Evolutionary conservation across 2,888 invertebrate species (phyloP).

Genomic region (Cotesia congregata): DNA sequence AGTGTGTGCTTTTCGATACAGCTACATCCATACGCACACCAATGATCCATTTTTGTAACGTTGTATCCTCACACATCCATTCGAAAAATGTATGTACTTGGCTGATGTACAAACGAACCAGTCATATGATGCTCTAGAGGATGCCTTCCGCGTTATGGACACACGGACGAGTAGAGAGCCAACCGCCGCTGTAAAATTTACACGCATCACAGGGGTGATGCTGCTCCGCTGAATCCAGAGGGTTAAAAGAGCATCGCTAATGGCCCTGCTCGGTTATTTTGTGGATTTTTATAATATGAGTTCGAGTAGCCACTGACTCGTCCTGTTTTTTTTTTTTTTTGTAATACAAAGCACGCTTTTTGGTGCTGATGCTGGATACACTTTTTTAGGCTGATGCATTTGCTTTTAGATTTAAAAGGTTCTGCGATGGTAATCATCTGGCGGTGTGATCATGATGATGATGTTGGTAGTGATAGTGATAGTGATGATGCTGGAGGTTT

Average conservation of each 20-base stretch:
- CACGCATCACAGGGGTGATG: conserved; percentile 67
- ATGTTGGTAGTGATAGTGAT: neutral
- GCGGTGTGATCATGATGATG: neutral
- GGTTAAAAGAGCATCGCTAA: conserved; percentile 71
- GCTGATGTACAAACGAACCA: conserved; percentile 8
- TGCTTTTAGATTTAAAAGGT: neutral
- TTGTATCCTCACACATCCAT: conserved; percentile 20
- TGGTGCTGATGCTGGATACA: conserved; percentile 3
- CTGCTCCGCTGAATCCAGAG: conserved; percentile 63
- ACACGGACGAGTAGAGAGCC: conserved; percentile 46
- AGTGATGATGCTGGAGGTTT: neutral
- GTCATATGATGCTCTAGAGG: neutral
- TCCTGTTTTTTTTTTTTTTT: conserved; percentile 4
- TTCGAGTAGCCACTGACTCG: conserved; percentile 38
- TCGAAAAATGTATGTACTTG: conserved; percentile 28
- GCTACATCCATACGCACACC: neutral
- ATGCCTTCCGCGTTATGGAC: neutral
- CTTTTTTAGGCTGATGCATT: neutral
- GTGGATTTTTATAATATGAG: conserved; percentile 70
- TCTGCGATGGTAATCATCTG: neutral
- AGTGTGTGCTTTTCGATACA: conserved; percentile 26
- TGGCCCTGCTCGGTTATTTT: conserved; percentile 70
- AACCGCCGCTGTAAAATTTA: conserved; percentile 70
- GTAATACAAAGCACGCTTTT: neutral
- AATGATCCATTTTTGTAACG: neutral